phyloP scores from a whole-genome alignment of 2,888 invertebrate species.

The Luffia ferchaultella region DNA sequence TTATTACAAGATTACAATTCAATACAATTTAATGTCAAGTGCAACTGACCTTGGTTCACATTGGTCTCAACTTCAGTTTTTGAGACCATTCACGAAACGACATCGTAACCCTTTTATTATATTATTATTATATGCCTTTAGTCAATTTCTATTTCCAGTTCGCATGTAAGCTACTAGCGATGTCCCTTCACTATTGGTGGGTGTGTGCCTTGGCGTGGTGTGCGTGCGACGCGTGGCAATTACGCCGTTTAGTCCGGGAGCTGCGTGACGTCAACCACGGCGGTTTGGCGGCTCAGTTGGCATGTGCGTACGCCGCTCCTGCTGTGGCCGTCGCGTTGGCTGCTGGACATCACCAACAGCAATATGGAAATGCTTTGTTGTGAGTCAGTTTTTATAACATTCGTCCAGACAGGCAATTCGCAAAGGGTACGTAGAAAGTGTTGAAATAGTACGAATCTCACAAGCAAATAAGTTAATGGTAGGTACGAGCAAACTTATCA shows the following conservation, averaged over 20 bases:
- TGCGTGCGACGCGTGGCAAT: slow-evolving; percentile 90
- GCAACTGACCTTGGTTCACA: too few species aligned
- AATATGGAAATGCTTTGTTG: slow-evolving; percentile 95
- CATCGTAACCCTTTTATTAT: too few species aligned
- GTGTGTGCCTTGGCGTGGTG: slow-evolving; percentile 91
- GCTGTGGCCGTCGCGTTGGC: slow-evolving; percentile 91
- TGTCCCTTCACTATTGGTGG: slow-evolving; percentile 94
- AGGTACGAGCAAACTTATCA: too few species aligned
- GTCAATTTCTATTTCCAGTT: slow-evolving; percentile 54
- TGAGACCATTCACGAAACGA: too few species aligned
- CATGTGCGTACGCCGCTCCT: slow-evolving; percentile 92
- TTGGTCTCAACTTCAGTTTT: too few species aligned
- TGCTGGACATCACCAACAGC: slow-evolving; percentile 91
- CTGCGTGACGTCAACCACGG: slow-evolving; percentile 97
- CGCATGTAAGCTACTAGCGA: slow-evolving; percentile 88
- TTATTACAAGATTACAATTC: too few species aligned
- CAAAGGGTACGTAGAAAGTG: too few species aligned
- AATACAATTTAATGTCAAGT: too few species aligned
- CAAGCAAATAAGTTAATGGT: too few species aligned
- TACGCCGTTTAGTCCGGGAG: slow-evolving; percentile 93
- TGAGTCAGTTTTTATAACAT: slow-evolving; percentile 74
- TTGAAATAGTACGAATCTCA: too few species aligned
- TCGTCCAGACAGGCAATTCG: too few species aligned
- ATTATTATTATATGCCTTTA: neutral
- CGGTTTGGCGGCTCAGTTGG: slow-evolving; percentile 91